These are phyloP conservation scores for Heliconius aoede DNA, from an alignment of 2,888 invertebrate species.

Conservation along the genomic window DNA sequence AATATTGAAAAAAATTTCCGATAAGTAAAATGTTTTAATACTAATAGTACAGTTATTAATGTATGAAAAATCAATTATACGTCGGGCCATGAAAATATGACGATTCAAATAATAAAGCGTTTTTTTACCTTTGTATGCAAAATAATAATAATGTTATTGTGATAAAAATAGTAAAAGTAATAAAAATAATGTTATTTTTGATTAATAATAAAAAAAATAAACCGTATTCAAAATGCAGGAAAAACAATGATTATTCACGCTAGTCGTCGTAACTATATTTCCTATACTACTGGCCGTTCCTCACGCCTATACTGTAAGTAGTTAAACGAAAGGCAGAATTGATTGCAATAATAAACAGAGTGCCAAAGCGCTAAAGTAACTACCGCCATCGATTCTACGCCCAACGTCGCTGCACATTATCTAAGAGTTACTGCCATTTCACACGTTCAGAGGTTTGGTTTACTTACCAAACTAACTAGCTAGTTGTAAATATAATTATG, in stretches of 20 bases:
- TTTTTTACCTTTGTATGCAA: no score
- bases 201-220: no score
- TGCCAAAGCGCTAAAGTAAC: constrained; percentile 55
- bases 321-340: constrained; percentile 53
- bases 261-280: not conserved
- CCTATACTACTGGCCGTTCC: not conserved
- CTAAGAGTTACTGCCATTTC: constrained; percentile 49
- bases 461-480: constrained; percentile 20
- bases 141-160: no score
- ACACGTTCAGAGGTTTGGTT: constrained; percentile 8
- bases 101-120: not conserved
- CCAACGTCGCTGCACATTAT: constrained; percentile 44
- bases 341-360: constrained; percentile 48
- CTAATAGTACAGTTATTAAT: no score
- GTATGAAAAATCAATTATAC: not conserved
- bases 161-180: no score
- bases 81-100: not conserved
- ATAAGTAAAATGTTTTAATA: no score
- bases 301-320: constrained; percentile 51
- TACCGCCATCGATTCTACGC: constrained; percentile 60
- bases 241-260: not conserved
- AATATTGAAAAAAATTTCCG: not conserved
- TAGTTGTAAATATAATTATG: constrained; percentile 15
- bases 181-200: no score
- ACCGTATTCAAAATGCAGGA: no score